Evolutionary conservation across 1,140 invertebrate species (phyloP), one percentile per base, ranked within the genome.

Genomic region (Trichoplusia ni): DNA sequence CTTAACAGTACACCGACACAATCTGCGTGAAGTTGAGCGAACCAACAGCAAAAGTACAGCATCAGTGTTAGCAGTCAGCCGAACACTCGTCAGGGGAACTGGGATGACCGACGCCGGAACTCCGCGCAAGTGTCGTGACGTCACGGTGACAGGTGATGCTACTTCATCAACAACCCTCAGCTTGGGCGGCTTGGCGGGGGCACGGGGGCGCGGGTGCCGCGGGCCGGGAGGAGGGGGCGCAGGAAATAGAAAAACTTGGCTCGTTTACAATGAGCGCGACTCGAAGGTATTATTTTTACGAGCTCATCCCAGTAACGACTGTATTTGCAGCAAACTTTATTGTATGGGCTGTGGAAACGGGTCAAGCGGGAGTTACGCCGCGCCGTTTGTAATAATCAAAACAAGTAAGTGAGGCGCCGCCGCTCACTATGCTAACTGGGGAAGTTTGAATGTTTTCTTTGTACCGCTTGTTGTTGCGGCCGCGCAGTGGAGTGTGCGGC

Each of bases 211-310:
- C 18, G 2, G 1, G 18, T 0, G 1, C 7, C 7, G 35, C 9
- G 11, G 38, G 1, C 4, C 11, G 46, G 23, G 29, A 31, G 33
- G 47, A 29, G 38, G 14, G 21, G 23, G 35, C 14, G 23, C 38
- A 67, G 71, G 64, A 73, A 73, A 73, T 70, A 73, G 71, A 73
- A 73, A 73, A 73, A 73, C 64, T 73, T 73, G 25, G 67, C 67
- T 73, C 67, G 61, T 73, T 73, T 73, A 58, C 67, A 64, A 62
- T 64, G 65, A 71, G 54, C 29, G 35, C 31, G 25, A 58, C 38
- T 37, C 62, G 42, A 19, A 53, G 56, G 62, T 61, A 64, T 62
- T 65, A 56, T 51, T 61, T 69, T 61, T 63, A 66, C 38, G 51
- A 58, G 47, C 18, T 53, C 65, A 46, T 44, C 51, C 23, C 53